Base-by-base conservation (phyloP, 2,888 invertebrate genomes). In the Caenorhabditis sp. region DNA sequence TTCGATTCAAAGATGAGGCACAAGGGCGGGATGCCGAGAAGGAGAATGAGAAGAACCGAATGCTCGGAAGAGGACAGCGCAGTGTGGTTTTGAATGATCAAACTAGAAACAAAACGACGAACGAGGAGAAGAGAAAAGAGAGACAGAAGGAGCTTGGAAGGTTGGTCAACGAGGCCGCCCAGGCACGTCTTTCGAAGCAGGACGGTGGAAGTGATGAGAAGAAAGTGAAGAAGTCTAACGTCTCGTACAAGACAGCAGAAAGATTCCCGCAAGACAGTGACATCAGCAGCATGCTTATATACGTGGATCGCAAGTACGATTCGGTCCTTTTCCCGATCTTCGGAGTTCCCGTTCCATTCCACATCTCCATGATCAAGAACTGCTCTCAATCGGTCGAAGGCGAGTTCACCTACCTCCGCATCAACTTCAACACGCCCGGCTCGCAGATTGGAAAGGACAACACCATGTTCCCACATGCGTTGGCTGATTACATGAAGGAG, bases 341-440 rank as follows among this genome's bases (percentile, higher is more conserved):
- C 91, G 98, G 98, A 72, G 92, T 95, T 48, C 94, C 97, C 0
- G 95, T 96, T 75, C 98, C 99, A 62, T 99, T 96, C 90, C 99
- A 99, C 90, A 99, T 99, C 89, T 96, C 97, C 4, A 98, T 96
- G 6, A 95, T 99, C 62, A 99, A 91, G 92, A 99, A 99, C 90
- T 96, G 98, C 88, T 96, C 96, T 0, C 95, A 96, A 90, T 96
- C 96, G 0, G 95, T 98, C 13, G 99, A 99, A 91, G 96, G 99
- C 5, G 98, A 98, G 90, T 98, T 96, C 91, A 98, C 98, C 0
- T 99, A 99, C 90, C 93, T 99, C 83, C 93, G 92, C 89, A 94
- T 99, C 87, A 99, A 99, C 90, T 99, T 99, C 90, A 97, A 96
- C 91, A 96, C 97, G 90, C 99, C 99, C 32, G 99, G 98, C 20